phyloP scores from a whole-genome alignment of 2,113 vertebrate genomes.

The Gopherus flavomarginatus region DNA sequence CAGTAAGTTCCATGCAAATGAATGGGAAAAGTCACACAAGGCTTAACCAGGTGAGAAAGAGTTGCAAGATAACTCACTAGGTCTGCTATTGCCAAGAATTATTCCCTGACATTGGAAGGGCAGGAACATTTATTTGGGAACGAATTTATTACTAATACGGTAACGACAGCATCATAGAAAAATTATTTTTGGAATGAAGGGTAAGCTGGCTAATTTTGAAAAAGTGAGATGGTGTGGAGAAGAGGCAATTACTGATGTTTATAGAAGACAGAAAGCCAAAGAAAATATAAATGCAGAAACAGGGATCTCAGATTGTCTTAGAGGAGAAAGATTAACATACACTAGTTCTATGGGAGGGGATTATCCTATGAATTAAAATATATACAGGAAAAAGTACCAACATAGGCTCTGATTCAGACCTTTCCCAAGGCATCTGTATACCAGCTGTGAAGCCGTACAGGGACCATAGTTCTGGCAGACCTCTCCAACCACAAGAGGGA shows the following conservation, averaged over 20 bases:
- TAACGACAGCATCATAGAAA: neutral
- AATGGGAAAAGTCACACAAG: neutral
- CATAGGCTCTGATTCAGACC: neutral
- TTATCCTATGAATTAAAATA: neutral
- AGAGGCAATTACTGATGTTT: neutral
- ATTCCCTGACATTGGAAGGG: neutral
- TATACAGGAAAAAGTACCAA: neutral
- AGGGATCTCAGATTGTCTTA: neutral
- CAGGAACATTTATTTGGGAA: neutral
- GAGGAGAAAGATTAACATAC: neutral
- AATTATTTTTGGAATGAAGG: neutral
- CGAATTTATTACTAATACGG: neutral
- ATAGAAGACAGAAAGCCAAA: neutral
- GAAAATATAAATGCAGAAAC: neutral
- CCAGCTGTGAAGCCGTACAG: rapidly evolving
- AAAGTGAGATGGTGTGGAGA: neutral
- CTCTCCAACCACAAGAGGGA: rapidly evolving
- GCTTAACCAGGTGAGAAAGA: neutral
- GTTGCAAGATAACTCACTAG: neutral
- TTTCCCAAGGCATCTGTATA: neutral
- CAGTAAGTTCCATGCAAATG: neutral
- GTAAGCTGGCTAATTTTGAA: neutral
- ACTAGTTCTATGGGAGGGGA: neutral
- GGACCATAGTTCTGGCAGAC: neutral
- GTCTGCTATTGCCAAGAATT: neutral